phyloP scores from a whole-genome alignment of 2,888 invertebrate genomes.

The Nymphalis urticae region DNA sequence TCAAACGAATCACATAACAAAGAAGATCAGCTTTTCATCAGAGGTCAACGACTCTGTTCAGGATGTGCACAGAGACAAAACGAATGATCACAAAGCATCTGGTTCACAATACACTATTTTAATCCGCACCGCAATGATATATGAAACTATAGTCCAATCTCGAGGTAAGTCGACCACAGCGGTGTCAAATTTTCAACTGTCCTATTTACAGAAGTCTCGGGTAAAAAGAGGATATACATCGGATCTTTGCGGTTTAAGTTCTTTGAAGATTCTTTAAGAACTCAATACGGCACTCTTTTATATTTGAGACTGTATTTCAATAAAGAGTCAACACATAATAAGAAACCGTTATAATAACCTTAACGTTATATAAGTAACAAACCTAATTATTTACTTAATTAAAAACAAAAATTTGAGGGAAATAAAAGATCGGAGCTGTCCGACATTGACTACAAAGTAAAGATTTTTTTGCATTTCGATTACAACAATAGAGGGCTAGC shows the following conservation, averaged over 20 bases:
- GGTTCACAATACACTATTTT: conserved; percentile 48
- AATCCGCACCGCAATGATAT: conserved; percentile 42
- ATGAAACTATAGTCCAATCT: conserved; percentile 32
- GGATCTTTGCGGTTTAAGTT: conserved; percentile 8
- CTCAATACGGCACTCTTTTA: no score
- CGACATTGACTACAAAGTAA: conserved; percentile 7
- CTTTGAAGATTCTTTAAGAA: background rate
- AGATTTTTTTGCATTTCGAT: conserved; percentile 29
- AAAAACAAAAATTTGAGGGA: background rate
- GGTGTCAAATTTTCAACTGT: conserved; percentile 33
- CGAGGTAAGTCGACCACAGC: conserved; percentile 26
- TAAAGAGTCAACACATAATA: background rate
- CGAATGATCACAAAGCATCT: conserved; percentile 60
- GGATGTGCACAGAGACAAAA: conserved; percentile 77
- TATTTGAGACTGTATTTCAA: no score
- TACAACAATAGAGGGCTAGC: conserved; percentile 42
- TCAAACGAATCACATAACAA: conserved; percentile 38
- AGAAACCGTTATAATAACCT: background rate
- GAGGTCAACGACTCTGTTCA: conserved; percentile 69
- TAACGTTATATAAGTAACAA: background rate
- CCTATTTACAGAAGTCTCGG: conserved; percentile 22
- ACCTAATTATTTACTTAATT: background rate
- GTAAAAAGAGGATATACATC: conserved; percentile 10
- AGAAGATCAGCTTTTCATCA: conserved; percentile 60
- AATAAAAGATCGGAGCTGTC: background rate